These are phyloP conservation scores for Brachyopa scutellaris DNA, from an alignment of 2,888 invertebrate genomes.

Conservation along the genomic window DNA sequence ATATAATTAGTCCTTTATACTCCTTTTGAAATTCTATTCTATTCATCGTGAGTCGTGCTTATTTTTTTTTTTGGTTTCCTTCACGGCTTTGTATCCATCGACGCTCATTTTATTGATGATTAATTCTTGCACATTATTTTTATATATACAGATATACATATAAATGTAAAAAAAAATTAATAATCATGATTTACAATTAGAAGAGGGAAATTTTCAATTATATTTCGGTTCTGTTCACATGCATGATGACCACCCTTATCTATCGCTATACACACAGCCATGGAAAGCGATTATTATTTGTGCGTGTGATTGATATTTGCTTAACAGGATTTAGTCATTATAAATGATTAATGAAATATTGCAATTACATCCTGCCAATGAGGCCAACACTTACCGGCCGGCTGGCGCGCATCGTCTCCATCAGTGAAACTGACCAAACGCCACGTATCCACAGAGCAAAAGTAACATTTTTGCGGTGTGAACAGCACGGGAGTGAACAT, in stretches of 20 bases:
- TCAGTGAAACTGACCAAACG: background rate
- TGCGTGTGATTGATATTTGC: slow-evolving; percentile 70
- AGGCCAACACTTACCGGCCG: slow-evolving; percentile 4
- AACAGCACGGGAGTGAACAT: slow-evolving; percentile 31
- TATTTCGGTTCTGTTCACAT: slow-evolving; percentile 43
- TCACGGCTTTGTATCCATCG: slow-evolving; percentile 8
- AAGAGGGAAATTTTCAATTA: slow-evolving; percentile 64
- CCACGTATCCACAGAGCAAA: background rate
- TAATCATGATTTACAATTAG: slow-evolving; percentile 61
- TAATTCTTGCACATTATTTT: slow-evolving; percentile 43
- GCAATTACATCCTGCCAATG: slow-evolving; percentile 52
- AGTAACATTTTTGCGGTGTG: slow-evolving; percentile 54
- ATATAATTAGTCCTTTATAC: slow-evolving; percentile 61
- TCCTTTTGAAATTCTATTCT: slow-evolving; percentile 54
- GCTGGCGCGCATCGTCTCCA: background rate
- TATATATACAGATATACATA: background rate
- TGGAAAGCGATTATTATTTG: slow-evolving; percentile 59
- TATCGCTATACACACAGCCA: too few relatives aligned
- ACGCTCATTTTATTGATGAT: slow-evolving; percentile 60
- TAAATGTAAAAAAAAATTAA: slow-evolving; percentile 6
- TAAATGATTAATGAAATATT: slow-evolving; percentile 69
- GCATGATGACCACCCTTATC: too few relatives aligned
- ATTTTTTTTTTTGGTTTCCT: background rate
- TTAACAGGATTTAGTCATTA: slow-evolving; percentile 70
- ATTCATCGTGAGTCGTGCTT: slow-evolving; percentile 31